phyloP scores from a whole-genome alignment of 2,113 vertebrate genomes.

The Salvator merianae region DNA sequence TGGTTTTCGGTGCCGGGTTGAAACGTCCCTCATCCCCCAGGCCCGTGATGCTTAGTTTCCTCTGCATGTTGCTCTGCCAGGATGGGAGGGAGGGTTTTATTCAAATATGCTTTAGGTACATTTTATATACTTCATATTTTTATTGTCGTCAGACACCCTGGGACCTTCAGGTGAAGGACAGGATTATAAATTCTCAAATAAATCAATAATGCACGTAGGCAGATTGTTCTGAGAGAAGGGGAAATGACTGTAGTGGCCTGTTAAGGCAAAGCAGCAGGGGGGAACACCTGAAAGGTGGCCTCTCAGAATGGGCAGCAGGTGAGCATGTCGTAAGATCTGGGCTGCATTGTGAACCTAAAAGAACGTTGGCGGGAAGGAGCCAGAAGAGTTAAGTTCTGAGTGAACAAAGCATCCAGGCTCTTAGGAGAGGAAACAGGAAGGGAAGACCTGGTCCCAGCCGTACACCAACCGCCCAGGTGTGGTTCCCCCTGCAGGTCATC shows the following conservation, averaged over 20 bases:
- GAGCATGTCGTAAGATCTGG: background rate
- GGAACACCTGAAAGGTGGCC: background rate
- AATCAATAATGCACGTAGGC: background rate
- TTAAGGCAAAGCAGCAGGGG: background rate
- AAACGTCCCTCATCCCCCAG: too few relatives aligned
- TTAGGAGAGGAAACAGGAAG: background rate
- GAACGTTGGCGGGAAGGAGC: background rate
- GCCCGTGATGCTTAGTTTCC: too few relatives aligned
- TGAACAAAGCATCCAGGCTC: background rate
- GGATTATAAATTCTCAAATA: too few relatives aligned
- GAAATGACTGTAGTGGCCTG: background rate
- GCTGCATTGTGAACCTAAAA: too few relatives aligned
- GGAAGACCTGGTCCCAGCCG: background rate
- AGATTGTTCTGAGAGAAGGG: background rate
- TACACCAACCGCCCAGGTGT: background rate
- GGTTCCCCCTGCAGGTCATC: constrained; percentile 82
- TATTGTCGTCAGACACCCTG: too few relatives aligned
- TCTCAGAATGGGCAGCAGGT: background rate
- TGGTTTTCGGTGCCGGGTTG: too few relatives aligned
- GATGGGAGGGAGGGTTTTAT: too few relatives aligned
- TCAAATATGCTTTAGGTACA: too few relatives aligned
- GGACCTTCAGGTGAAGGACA: too few relatives aligned
- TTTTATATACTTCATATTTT: too few relatives aligned
- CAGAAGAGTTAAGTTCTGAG: background rate
- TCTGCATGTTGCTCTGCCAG: too few relatives aligned